Evolutionary conservation across 1,140 invertebrate species (phyloP), one percentile per base, ranked within the genome.

Genomic region (Gonatopus flavifemur): DNA sequence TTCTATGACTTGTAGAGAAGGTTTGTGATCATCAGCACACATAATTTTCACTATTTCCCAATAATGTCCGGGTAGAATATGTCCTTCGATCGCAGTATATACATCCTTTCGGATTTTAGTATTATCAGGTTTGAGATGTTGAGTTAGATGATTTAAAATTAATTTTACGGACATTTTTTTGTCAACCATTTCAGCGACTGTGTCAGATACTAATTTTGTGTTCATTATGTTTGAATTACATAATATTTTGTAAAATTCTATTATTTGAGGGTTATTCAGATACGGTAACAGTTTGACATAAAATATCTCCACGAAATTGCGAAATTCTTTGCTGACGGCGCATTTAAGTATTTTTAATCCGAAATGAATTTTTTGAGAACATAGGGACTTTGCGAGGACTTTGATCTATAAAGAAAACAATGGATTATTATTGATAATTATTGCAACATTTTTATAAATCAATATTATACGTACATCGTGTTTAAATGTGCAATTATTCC

Each of bases 381-480:
- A n/a, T n/a, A n/a, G n/a, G n/a, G n/a, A n/a, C n/a, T n/a, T n/a
- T 28, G 25, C 25, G 6, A 28, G 12, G 6, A 28, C 25, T 12
- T 28, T 12, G 6, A 28, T 7, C 25, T 28, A 28, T 12, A 28
- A 28, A 47, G 19, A 0, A n/a, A n/a, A n/a, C n/a, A n/a, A n/a
- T n/a, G n/a, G n/a, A n/a, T n/a, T n/a, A n/a, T n/a, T n/a, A n/a
- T n/a, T n/a, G n/a, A n/a, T n/a, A n/a, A n/a, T n/a, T n/a, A n/a
- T n/a, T n/a, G n/a, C n/a, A n/a, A n/a, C n/a, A n/a, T n/a, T n/a
- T 22, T 10, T 28, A 13, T 9, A 10, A 20, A 24, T 8, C 21
- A 43, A 21, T 24, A 18, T 3, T 33, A 28, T 49, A 59, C 59
- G 1, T 56, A 60, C 58, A 7, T 49, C 3, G 20, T 59, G 52